Percentiles rank a stretch among this genome's conserved stretches.
phyloP scores from a whole-genome alignment of 2,113 vertebrate species.

The Rallus limicola region DNA sequence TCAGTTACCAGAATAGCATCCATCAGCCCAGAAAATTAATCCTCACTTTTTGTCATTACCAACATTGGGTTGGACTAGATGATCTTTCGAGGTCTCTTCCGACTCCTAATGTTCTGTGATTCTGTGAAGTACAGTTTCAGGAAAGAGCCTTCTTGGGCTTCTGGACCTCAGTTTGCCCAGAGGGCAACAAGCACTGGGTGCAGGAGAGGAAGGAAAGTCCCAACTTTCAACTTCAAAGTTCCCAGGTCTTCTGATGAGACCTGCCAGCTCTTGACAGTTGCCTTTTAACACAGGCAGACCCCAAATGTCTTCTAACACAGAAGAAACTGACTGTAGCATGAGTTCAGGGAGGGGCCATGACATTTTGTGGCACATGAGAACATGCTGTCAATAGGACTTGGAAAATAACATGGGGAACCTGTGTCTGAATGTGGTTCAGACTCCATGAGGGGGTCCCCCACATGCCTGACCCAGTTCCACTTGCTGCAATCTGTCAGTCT shows the following conservation, averaged over 20 bases:
- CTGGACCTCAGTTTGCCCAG: not conserved
- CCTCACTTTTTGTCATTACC: not conserved
- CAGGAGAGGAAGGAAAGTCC: not conserved
- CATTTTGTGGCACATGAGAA: not conserved
- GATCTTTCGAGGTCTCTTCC: too few relatives aligned
- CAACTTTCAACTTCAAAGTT: not conserved
- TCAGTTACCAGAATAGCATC: not conserved
- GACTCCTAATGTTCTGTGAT: too few relatives aligned
- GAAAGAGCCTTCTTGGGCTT: not conserved
- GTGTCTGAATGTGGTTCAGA: not conserved
- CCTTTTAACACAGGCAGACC: not conserved
- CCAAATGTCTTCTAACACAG: not conserved
- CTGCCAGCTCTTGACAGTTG: not conserved
- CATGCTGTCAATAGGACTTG: fast-evolving
- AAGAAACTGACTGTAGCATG: not conserved
- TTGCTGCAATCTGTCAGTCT: not conserved
- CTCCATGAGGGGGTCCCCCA: not conserved
- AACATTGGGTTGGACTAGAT: not conserved
- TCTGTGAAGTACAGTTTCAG: not conserved
- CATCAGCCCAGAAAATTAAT: not conserved
- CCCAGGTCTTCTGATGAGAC: not conserved
- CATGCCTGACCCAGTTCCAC: not conserved
- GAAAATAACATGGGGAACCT: not conserved
- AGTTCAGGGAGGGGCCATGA: not conserved
- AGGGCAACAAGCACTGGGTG: fast-evolving